A percentile compares a stretch with the other conserved stretches of the same genome.
phyloP scores from a whole-genome alignment of 1,140 invertebrate species.

The Caenorhabditis remanei region DNA sequence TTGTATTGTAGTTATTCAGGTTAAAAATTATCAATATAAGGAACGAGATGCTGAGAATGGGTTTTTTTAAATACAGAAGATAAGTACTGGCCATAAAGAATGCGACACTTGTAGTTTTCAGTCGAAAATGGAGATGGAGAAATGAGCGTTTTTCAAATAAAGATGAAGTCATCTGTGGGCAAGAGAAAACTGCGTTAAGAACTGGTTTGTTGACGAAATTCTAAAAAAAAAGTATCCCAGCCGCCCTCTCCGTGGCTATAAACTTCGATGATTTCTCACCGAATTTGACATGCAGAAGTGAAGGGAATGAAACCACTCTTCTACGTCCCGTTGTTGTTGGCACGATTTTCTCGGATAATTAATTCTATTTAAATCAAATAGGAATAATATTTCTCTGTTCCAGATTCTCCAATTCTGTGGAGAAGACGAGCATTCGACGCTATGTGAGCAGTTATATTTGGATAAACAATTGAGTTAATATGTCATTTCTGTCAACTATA shows the following conservation, averaged over 20 bases:
- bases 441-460: conserved; percentile 8
- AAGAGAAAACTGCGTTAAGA: too few relatives aligned
- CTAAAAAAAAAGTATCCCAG: not conserved
- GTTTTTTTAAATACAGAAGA: too few relatives aligned
- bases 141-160: not conserved
- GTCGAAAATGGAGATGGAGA: too few relatives aligned
- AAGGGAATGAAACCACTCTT: not conserved
- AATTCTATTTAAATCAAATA: not conserved
- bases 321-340: conserved; percentile 13
- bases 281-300: not conserved
- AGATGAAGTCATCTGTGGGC: too few relatives aligned
- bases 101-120: too few relatives aligned
- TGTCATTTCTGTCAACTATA: conserved; percentile 11
- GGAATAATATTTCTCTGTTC: too few relatives aligned
- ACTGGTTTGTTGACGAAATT: too few relatives aligned
- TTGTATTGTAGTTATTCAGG: too few relatives aligned
- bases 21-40: too few relatives aligned
- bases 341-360: not conserved
- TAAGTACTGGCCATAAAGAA: too few relatives aligned
- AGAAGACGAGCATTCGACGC: not conserved
- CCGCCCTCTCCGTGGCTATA: not conserved
- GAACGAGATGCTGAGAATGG: too few relatives aligned
- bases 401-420: conserved; percentile 4
- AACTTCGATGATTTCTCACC: not conserved
- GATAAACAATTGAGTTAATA: conserved; percentile 10